Evolutionary conservation across 64 coral and sea anemone genomes (phyloP), one percentile per base, ranked within the genome.

Genomic region (Stylophora pistillata): DNA sequence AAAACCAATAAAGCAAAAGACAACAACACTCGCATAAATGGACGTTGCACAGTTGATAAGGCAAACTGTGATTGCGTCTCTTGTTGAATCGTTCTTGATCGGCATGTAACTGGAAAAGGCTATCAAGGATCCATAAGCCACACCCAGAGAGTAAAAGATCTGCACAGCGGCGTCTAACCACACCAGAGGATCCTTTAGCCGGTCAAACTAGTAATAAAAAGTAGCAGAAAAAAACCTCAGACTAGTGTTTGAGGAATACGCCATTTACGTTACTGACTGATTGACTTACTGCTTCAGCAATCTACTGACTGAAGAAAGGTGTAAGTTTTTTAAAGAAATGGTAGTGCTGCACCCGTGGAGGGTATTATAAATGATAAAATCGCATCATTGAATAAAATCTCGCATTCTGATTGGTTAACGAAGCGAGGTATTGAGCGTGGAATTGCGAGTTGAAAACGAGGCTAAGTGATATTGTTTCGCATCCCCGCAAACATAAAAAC

Each of bases 91-190:
- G 41, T 95, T 99, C 61, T 99, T 99, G 30, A 99, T 91, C 0
- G 97, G 97, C 56, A 95, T 99, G 78, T 99, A 99, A 55, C 97
- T 99, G 16, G 97, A 95, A 76, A 99, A 99, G 4, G 97, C 97
- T 31, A 99, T 99, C 21, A 99, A 72, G 1, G 97, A 99, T 3
- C 97, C 97, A 66, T 99, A 99, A 13, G 93, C 97, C 55, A 99
- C 97, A 16, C 97, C 97, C 27, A 95, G 78, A 2, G 97, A 99
- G 83, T 93, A 99, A 78, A 99, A 99, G 55, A 99, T 99, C 74
- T 99, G 97, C 41, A 90, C 81, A 23, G 97, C 97, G 6, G 97
- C 97, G 33, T 99, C 93, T 11, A 95, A 77, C 97, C 97, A 99
- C 41, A 99, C 97, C 2, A 91, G 63, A 26, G 94, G 94, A 71